Conservation (phyloP, 2,888 invertebrate species). For the Caenorhabditis imperialis region DNA sequence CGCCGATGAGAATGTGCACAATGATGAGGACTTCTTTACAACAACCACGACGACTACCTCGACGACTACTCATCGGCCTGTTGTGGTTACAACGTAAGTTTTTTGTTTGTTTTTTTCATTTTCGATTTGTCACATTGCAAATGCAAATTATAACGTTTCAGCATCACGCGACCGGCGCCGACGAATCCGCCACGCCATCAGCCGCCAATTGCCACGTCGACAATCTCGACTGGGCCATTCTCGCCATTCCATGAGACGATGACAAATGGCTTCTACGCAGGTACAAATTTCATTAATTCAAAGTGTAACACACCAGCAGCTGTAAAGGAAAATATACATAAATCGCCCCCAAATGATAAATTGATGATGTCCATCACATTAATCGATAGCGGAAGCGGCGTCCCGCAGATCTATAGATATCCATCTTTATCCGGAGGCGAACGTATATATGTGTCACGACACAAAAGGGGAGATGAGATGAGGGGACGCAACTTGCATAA, state of each 20-base stretch:
- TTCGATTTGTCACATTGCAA: too few species aligned
- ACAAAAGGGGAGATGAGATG: slow-evolving; percentile 11
- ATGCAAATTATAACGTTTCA: too few species aligned
- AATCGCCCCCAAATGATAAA: slow-evolving; percentile 40
- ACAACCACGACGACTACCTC: slow-evolving; percentile 38
- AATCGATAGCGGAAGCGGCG: slow-evolving; percentile 23
- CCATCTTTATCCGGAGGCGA: slow-evolving; percentile 2
- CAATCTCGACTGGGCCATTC: slow-evolving; percentile 53
- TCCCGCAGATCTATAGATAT: too few species aligned
- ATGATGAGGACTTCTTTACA: slow-evolving; percentile 48
- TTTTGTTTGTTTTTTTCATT: slow-evolving; percentile 19
- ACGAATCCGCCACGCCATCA: slow-evolving; percentile 41
- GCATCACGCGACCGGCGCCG: slow-evolving; percentile 39
- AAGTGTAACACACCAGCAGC: slow-evolving; percentile 15
- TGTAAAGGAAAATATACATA: slow-evolving; percentile 27
- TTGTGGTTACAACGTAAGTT: slow-evolving; percentile 37
- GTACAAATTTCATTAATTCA: slow-evolving; percentile 47
- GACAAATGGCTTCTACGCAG: slow-evolving; percentile 59
- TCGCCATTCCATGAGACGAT: slow-evolving; percentile 61
- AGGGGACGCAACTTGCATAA: slow-evolving; percentile 40
- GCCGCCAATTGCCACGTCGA: slow-evolving; percentile 45
- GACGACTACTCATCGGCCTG: slow-evolving; percentile 24
- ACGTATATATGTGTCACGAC: slow-evolving; percentile 23
- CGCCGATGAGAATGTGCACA: slow-evolving; percentile 52
- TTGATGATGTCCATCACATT: slow-evolving; percentile 24